Evolutionary conservation across 2,113 vertebrate species (phyloP).

Genomic region (Pelmatolapia mariae): DNA sequence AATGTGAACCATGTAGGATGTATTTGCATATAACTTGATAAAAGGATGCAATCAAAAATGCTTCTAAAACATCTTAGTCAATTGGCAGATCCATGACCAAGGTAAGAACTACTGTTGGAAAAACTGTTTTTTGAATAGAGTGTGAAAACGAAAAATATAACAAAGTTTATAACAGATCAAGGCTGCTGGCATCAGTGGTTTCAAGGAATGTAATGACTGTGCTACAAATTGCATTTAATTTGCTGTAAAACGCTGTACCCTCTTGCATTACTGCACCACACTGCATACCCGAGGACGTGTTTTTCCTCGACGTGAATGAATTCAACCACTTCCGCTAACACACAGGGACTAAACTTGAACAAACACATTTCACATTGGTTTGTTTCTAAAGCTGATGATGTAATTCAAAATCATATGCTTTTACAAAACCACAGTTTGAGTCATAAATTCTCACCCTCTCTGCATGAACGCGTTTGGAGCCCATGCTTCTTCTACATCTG

Average conservation of each 20-base stretch:
- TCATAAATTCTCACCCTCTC: neutral
- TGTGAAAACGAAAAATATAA: neutral
- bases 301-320: neutral
- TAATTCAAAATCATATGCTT: constrained; percentile 6
- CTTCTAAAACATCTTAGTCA: neutral
- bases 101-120: neutral
- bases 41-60: neutral
- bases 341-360: neutral
- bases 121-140: neutral
- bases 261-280: neutral
- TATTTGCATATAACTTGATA: neutral
- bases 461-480: neutral
- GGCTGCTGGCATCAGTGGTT: neutral
- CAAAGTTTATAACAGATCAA: neutral
- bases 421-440: constrained; percentile 1
- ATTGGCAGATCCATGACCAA: neutral
- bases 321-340: neutral
- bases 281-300: neutral
- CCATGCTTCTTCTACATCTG: neutral
- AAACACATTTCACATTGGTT: neutral
- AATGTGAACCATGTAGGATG: neutral
- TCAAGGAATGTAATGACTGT: neutral
- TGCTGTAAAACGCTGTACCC: neutral
- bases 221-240: neutral
- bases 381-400: neutral